These are phyloP conservation scores for Neelides sp. DNA, from an alignment of 1,140 invertebrate species.

Conservation along the genomic window DNA sequence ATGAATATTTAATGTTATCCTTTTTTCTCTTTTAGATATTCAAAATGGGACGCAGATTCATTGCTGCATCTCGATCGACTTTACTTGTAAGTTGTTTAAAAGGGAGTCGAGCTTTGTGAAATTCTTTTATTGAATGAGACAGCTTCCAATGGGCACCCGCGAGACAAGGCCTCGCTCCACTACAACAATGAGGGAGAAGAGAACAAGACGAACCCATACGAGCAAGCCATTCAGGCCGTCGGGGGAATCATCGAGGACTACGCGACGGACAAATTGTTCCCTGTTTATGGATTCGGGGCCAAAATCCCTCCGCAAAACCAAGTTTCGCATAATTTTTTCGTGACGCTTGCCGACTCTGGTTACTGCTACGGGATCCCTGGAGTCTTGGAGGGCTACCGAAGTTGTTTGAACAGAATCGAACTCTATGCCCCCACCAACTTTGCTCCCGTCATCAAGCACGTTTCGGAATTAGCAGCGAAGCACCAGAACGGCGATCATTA, in stretches of 20 bases:
- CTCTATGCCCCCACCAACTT: slow-evolving; percentile 54
- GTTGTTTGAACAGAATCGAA: slow-evolving; percentile 40
- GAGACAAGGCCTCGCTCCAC: slow-evolving; percentile 45
- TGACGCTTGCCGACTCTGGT: slow-evolving; percentile 45
- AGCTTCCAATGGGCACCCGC: slow-evolving; percentile 53
- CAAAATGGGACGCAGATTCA: too few species aligned
- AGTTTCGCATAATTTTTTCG: slow-evolving; percentile 47
- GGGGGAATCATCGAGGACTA: slow-evolving; percentile 55
- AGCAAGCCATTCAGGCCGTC: slow-evolving; percentile 45
- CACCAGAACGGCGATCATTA: slow-evolving; percentile 43
- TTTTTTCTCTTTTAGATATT: too few species aligned
- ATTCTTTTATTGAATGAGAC: slow-evolving; percentile 20
- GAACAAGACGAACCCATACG: slow-evolving; percentile 43
- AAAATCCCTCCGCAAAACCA: slow-evolving; percentile 42
- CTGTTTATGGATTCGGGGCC: slow-evolving; percentile 46
- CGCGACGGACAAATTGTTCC: slow-evolving; percentile 43
- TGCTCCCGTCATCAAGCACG: slow-evolving; percentile 47
- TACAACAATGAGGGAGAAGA: slow-evolving; percentile 38
- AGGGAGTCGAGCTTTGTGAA: slow-evolving; percentile 11
- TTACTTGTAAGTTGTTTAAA: slow-evolving; percentile 41
- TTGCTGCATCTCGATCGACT: slow-evolving; percentile 37
- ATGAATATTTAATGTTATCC: too few species aligned
- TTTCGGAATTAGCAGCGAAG: slow-evolving; percentile 37
- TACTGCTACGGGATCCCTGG: slow-evolving; percentile 40
- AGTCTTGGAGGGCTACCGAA: slow-evolving; percentile 34